Evolutionary conservation across 2,113 vertebrate species (phyloP), one percentile per base, ranked within the genome.

Genomic region (Gorsachius goisagi): DNA sequence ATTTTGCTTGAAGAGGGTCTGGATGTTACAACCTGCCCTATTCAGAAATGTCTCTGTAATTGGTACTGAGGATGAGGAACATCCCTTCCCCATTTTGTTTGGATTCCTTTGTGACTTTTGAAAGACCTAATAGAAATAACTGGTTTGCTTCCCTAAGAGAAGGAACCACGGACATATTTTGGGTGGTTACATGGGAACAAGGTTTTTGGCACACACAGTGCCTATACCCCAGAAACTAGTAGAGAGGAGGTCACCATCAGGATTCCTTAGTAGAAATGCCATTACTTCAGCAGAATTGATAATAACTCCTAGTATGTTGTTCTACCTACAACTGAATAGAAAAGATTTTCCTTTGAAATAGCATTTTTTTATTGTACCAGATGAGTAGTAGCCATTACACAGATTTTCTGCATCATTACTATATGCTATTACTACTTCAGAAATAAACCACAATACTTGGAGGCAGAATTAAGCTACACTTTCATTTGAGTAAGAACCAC

Each of bases 391-490:
- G 30, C 17, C 14, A 73, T 71, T 80, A 56, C 9, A 44, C 22
- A 87, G 23, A 76, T 85, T 49, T 91, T 63, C 53, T n/a, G 2
- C 41, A 44, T 32, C 2, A 1, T 37, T 66, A 71, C n/a, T 56
- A n/a, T 13, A 39, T 11, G 28, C 15, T 75, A 81, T 69, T 39
- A 45, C 24, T 84, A 77, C 21, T 84, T 63, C 41, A 12, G 32
- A 35, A 87, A 37, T 88, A 60, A 6, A 1, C 0, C 0, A 1
- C 22, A 67, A 39, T 18, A 72, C 28, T 26, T 68, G 26, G 37
- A 72, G 32, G 47, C n/a, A 93, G 24, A 26, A 56, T 56, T 90
- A 84, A 91, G 27, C 49, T 72, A 71, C 9, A 22, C 6, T 47
- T 72, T 21, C 8, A 79, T 88, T 56, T 64, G 12, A 87, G 14